These are phyloP conservation scores for Diogma glabrata DNA, from an alignment of 2,888 invertebrate species.

Conservation along the genomic window DNA sequence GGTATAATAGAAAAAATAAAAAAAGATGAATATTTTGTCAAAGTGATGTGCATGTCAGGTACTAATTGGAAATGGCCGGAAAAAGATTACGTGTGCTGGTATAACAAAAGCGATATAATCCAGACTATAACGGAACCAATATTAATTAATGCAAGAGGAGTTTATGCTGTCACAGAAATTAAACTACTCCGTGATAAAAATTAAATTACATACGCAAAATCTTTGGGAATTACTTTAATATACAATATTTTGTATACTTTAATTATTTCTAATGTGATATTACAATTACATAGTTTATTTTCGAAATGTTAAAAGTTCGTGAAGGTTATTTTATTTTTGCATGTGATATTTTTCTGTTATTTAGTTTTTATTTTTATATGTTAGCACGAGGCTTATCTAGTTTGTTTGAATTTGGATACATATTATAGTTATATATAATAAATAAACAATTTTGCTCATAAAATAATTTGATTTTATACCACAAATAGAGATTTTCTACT, in stretches of 20 bases:
- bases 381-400: not conserved
- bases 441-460: not conserved
- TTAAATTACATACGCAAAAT: not conserved
- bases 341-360: too few species aligned
- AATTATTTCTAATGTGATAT: not conserved
- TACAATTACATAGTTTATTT: not conserved
- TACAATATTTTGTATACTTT: too few species aligned
- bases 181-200: not conserved
- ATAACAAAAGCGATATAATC: not conserved
- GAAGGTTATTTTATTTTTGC: too few species aligned
- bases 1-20: not conserved
- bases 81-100: not conserved
- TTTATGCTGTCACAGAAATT: not conserved
- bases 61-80: not conserved
- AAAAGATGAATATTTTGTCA: not conserved
- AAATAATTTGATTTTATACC: not conserved
- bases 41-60: not conserved
- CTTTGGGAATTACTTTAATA: not conserved
- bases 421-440: not conserved
- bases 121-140: not conserved
- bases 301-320: too few species aligned
- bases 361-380: too few species aligned
- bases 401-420: not conserved
- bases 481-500: not conserved
- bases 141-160: not conserved